phyloP scores from a whole-genome alignment of 2,113 vertebrate species.

The Phalacrocorax carbo region DNA sequence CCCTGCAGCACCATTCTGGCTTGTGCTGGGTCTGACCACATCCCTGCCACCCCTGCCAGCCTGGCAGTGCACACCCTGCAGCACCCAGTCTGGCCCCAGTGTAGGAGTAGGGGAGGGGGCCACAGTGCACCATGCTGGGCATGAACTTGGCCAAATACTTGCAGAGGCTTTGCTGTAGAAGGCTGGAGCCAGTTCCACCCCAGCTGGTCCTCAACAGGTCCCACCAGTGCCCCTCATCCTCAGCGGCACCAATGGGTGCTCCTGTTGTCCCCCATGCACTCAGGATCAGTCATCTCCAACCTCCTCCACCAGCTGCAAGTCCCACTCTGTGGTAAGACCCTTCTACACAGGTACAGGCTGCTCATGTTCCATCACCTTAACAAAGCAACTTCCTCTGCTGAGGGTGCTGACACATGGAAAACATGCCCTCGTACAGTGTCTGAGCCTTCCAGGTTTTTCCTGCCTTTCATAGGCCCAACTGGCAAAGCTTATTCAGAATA shows the following conservation, averaged over 20 bases:
- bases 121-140: background rate
- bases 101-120: background rate
- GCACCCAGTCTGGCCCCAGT: rapidly evolving
- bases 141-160: background rate
- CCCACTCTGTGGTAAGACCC: too few species aligned
- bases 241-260: background rate
- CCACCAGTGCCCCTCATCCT: background rate
- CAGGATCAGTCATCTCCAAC: background rate
- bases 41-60: background rate
- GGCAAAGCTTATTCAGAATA: background rate
- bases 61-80: rapidly evolving
- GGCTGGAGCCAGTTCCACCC: background rate
- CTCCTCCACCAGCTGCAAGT: background rate
- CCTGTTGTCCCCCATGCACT: background rate
- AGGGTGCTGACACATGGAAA: background rate
- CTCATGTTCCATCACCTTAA: background rate
- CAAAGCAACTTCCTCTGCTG: background rate
- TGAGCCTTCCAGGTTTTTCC: background rate
- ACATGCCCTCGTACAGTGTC: rapidly evolving
- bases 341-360: background rate
- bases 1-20: background rate
- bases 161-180: background rate
- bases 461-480: background rate
- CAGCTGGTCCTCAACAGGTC: rapidly evolving
- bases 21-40: background rate